Base-by-base conservation (phyloP, 2,113 vertebrate genomes). In the Semicossyphus pulcher region DNA sequence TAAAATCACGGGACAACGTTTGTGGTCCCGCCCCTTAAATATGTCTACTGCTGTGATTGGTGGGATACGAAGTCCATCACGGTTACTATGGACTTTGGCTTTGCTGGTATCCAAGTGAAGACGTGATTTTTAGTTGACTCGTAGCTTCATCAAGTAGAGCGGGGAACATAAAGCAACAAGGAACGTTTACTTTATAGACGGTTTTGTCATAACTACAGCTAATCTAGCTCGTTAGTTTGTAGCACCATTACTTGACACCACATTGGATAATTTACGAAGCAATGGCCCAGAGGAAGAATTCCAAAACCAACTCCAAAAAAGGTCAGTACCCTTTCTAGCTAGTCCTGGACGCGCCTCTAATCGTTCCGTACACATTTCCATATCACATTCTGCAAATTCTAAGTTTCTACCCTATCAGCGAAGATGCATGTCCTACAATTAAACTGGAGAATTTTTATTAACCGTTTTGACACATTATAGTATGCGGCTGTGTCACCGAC, bases 241-340 rank as follows among this genome's bases (percentile, higher is more conserved):
- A 29, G 26, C 14, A 36, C 2, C 37, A 28, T 1, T 0, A 20
- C 18, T 10, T 8, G 14, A 14, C 9, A 29, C 12, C 4, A 3
- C 29, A 32, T 1, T 2, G 16, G 28, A 11, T 28, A 36, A 3
- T 12, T 59, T 10, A 45, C 16, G 37, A 15, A 15, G 23, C 44
- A n/a, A 90, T 90, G 88, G 59, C 69, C 20, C 88, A 84, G 72
- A 89, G 37, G 5, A 91, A 81, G 51, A 87, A 65, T 20, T 7
- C 80, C 34, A 87, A 37, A 70, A 37, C 10, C 21, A 78, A 68
- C 5, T 7, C 60, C 18, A 87, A 26, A 48, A 91, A 76, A 88
- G 89, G 89, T 91, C 23, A 61, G 89, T 84, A 29, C 8, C 56
- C 41, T n/a, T 32, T 54, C 12, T 0, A 10, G 8, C 4, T 15